phyloP scores from a whole-genome alignment of 2,113 vertebrate species.

The Silurus glanis region DNA sequence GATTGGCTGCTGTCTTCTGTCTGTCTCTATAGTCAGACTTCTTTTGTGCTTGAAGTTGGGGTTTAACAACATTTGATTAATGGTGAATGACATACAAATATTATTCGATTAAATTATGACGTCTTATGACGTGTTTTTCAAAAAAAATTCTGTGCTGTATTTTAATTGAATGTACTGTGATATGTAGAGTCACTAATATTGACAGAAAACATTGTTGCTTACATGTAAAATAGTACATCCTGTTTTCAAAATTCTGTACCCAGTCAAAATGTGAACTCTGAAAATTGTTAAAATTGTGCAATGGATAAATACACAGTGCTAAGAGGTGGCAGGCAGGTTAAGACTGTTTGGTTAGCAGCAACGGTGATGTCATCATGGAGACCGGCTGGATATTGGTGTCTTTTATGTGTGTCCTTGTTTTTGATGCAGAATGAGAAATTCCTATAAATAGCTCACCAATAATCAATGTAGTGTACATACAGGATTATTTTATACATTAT shows the following conservation, averaged over 20 bases:
- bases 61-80: not conserved
- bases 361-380: not conserved
- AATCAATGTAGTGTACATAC: not conserved
- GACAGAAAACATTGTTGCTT: not conserved
- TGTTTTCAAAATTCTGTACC: not conserved
- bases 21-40: not conserved
- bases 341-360: not conserved
- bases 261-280: not conserved
- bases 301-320: not conserved
- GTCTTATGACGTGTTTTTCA: not conserved
- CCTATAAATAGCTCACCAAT: not conserved
- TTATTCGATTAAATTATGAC: not conserved
- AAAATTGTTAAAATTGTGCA: not conserved
- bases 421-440: not conserved
- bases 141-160: not conserved
- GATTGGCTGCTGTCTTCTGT: not conserved
- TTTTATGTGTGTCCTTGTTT: not conserved
- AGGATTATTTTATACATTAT: not conserved
- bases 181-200: not conserved
- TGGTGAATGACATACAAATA: not conserved
- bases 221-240: not conserved
- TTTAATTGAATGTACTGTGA: not conserved
- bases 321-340: constrained; percentile 13
- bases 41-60: not conserved
- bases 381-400: not conserved